phyloP scores from a whole-genome alignment of 2,888 invertebrate species.

The Ormyrus pomaceus region DNA sequence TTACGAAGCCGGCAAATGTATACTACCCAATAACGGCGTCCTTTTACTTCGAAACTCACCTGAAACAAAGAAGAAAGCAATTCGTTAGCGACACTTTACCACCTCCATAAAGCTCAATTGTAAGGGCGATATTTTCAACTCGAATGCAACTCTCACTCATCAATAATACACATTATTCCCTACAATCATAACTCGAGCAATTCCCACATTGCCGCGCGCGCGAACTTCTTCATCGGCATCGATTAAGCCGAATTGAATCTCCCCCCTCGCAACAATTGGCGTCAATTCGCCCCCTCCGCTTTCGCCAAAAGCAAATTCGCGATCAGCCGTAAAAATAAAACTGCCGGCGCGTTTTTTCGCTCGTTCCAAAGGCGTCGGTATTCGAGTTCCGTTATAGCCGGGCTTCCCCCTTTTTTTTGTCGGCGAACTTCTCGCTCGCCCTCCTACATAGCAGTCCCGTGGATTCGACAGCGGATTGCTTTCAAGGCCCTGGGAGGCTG shows the following conservation, averaged over 20 bases:
- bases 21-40: neutral
- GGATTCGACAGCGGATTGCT: neutral
- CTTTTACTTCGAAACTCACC: neutral
- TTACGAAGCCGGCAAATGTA: neutral
- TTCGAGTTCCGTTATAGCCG: too few species aligned
- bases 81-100: neutral
- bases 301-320: conserved; percentile 27
- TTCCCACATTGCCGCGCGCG: neutral
- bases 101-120: neutral
- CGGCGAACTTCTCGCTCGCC: too few species aligned
- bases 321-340: neutral
- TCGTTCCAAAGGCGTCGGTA: too few species aligned
- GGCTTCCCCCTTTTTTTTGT: too few species aligned
- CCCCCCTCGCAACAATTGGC: conserved; percentile 17
- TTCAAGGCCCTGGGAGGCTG: neutral
- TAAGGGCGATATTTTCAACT: too few species aligned
- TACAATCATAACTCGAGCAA: neutral
- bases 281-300: conserved; percentile 25
- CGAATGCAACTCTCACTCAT: neutral
- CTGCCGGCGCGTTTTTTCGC: too few species aligned
- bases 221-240: conserved; percentile 10
- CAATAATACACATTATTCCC: neutral
- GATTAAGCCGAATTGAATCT: conserved; percentile 31
- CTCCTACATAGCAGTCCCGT: too few species aligned
- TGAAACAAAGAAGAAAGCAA: neutral